Conservation (phyloP, 2,797 vertebrate species). For the Paedocypris micromegethes region DNA sequence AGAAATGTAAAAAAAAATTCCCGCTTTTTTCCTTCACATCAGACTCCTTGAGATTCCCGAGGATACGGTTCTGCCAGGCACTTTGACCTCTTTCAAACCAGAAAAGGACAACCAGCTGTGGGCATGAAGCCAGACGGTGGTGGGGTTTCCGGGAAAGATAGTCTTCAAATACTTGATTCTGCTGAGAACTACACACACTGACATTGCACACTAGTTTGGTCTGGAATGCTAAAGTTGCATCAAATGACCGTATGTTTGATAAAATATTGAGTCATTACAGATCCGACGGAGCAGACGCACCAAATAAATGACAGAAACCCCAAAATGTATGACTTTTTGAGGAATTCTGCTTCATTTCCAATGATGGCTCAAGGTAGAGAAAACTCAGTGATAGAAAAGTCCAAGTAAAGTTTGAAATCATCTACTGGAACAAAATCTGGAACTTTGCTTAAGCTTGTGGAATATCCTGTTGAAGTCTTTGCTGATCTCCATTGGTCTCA, state of each 20-base stretch:
- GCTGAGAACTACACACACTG: constrained; percentile 37
- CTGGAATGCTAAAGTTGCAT: constrained; percentile 51
- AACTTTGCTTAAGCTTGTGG: too few relatives aligned
- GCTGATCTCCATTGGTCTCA: too few relatives aligned
- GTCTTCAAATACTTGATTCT: constrained; percentile 28
- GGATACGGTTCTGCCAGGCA: constrained; percentile 48
- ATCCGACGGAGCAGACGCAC: constrained; percentile 46
- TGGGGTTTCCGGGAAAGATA: constrained; percentile 49
- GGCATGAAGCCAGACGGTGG: constrained; percentile 39
- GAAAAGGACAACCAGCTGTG: constrained; percentile 48
- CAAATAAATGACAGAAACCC: constrained; percentile 35
- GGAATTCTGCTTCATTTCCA: constrained; percentile 59
- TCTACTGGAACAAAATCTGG: too few relatives aligned
- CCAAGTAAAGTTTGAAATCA: too few relatives aligned
- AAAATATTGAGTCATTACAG: constrained; percentile 58
- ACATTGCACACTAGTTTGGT: constrained; percentile 42
- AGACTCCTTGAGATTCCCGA: constrained; percentile 9
- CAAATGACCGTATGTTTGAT: constrained; percentile 64
- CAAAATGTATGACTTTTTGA: constrained; percentile 43
- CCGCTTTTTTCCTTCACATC: too few relatives aligned
- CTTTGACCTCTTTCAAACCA: constrained; percentile 52
- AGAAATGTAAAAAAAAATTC: too few relatives aligned
- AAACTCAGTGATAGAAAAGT: too few relatives aligned
- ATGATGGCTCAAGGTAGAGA: constrained; percentile 20
- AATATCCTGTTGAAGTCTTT: too few relatives aligned